These are phyloP conservation scores for Melanophora roralis DNA, from an alignment of 2,888 invertebrate species.

Conservation along the genomic window DNA sequence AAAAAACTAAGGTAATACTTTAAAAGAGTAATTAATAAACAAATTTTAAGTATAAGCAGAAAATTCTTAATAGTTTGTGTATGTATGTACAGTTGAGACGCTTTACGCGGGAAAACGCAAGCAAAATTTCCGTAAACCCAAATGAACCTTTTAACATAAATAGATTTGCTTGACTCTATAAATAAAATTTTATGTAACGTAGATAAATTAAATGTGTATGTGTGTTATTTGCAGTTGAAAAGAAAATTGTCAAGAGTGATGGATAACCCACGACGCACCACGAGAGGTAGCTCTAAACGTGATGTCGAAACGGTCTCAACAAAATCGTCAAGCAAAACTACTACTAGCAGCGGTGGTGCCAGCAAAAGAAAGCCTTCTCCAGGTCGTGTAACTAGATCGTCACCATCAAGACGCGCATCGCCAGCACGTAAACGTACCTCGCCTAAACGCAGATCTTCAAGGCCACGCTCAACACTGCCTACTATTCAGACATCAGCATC, in stretches of 20 bases:
- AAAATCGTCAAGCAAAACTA: slow-evolving; percentile 8
- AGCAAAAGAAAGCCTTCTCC: slow-evolving; percentile 32
- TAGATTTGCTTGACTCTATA: slow-evolving; percentile 26
- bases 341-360: slow-evolving; percentile 29
- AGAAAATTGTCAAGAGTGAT: slow-evolving; percentile 38
- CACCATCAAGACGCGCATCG: slow-evolving; percentile 62
- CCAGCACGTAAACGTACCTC: slow-evolving; percentile 71
- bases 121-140: slow-evolving; percentile 31
- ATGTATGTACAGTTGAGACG: slow-evolving; percentile 63
- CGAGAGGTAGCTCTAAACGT: slow-evolving; percentile 60
- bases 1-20: slow-evolving; percentile 16
- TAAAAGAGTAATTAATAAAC: neutral
- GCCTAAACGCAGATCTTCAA: slow-evolving; percentile 79
- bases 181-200: too few species aligned
- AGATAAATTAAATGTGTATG: too few species aligned
- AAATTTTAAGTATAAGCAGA: neutral
- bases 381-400: slow-evolving; percentile 64
- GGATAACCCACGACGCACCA: slow-evolving; percentile 64
- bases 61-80: too few species aligned
- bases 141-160: slow-evolving; percentile 42
- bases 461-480: slow-evolving; percentile 76
- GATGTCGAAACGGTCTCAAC: slow-evolving; percentile 46
- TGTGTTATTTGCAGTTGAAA: slow-evolving; percentile 14
- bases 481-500: slow-evolving; percentile 64
- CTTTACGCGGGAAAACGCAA: slow-evolving; percentile 61